Base-by-base conservation (phyloP, 1,140 invertebrate genomes). In the Hylyphantes graminicola region DNA sequence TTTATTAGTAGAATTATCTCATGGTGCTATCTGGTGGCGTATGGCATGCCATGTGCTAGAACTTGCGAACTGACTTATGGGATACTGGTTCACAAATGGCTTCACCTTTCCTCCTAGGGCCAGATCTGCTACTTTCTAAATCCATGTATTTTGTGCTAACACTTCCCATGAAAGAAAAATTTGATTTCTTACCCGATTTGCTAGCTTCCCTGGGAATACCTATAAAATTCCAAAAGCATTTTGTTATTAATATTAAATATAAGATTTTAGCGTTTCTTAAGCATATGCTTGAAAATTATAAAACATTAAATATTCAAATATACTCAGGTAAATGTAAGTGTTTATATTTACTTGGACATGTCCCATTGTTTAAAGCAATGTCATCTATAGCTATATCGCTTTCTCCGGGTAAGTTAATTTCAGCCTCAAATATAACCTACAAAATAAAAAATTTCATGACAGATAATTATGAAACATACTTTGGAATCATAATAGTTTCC, bases 331-430 rank as follows among this genome's bases (percentile, higher is more conserved):
- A 51, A 70, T 51, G 1, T 35, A 35, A 8, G 17, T 15, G n/a
- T n/a, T n/a, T n/a, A 59, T 19, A 54, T 74, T 59, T 72, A 86
- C 85, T 84, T 51, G 85, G 85, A 59, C 85, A 86, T 2, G 85
- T 77, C 63, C 85, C 85, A 78, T 83, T 78, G 2, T 78, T 78
- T 10, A 86, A 64, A 17, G 80, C 70, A 35, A 86, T 80, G 11
- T 86, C 85, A 55, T 86, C 85, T 13, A 86, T 73, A 35, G 85
- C 85, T 11, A 86, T 83, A 53, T 86, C 85, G 17, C 85, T 79
- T 53, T 84, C 76, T 13, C 85, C 85, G 0, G 80, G 85, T 19
- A 64, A 51, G 13, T 75, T 79, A 9, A 86, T 76, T 84, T 86
- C 85, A 17, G 85, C 85, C 75, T 86, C 85, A 75, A 86, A 86